These are phyloP conservation scores for Agrochola macilenta DNA, from an alignment of 2,888 invertebrate species.

Conservation along the genomic window DNA sequence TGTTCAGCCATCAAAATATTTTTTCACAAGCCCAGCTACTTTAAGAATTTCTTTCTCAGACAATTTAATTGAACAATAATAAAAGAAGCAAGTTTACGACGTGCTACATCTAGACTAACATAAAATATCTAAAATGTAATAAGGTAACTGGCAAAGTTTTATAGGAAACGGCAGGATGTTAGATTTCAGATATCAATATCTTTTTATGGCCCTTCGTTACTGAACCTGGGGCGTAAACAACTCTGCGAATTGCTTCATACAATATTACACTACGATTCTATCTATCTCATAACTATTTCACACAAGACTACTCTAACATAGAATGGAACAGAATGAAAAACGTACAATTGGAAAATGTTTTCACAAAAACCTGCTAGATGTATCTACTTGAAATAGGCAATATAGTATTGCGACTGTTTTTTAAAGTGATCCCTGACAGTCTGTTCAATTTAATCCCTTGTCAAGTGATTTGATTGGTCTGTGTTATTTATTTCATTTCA, in stretches of 20 bases:
- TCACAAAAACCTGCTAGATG: neutral
- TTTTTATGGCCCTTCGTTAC: constrained; percentile 60
- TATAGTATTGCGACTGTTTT: constrained; percentile 14
- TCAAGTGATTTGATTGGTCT: constrained; percentile 30
- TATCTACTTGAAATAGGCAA: constrained; percentile 9
- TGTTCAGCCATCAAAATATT: constrained; percentile 9
- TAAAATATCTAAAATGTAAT: constrained; percentile 64
- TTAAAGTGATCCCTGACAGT: neutral
- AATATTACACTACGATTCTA: constrained; percentile 23
- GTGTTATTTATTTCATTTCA: neutral
- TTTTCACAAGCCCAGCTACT: constrained; percentile 4
- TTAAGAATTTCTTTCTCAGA: constrained; percentile 5
- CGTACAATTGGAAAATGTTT: neutral
- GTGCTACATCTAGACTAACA: constrained; percentile 55
- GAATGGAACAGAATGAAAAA: constrained; percentile 3
- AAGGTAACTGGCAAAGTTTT: constrained; percentile 62
- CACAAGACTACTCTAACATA: neutral
- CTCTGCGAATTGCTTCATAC: constrained; percentile 24
- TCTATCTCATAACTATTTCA: constrained; percentile 6
- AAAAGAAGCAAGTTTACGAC: constrained; percentile 54
- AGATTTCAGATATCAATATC: constrained; percentile 65
- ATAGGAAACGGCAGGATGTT: constrained; percentile 52
- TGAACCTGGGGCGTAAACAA: constrained; percentile 59
- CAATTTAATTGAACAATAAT: constrained; percentile 51
- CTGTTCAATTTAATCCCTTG: constrained; percentile 9